These are phyloP conservation scores for Ricordea florida DNA, from an alignment of 92 coral and sea anemone species.

Conservation along the genomic window DNA sequence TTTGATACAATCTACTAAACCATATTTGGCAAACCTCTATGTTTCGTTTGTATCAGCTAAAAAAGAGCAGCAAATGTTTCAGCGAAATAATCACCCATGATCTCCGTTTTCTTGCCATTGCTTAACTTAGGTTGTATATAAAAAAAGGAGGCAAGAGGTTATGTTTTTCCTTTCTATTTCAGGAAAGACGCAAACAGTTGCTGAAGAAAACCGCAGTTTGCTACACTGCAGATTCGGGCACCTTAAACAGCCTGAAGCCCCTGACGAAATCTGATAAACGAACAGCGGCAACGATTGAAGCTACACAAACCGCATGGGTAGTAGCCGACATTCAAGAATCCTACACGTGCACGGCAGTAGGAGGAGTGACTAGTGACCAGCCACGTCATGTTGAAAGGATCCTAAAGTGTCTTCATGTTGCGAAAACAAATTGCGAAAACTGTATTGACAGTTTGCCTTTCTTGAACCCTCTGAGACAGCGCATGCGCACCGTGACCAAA, in stretches of 20 bases:
- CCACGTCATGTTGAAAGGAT: not conserved
- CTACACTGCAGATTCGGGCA: conserved; percentile 63
- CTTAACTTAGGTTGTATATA: no score
- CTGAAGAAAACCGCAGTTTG: conserved; percentile 73
- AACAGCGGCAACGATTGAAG: conserved; percentile 1
- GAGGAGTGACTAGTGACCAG: not conserved
- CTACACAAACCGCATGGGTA: conserved; percentile 2
- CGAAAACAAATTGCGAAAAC: not conserved
- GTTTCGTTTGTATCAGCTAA: no score
- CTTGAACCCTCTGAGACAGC: not conserved
- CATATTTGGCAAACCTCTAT: no score
- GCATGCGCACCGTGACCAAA: conserved; percentile 23
- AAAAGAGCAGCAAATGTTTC: no score
- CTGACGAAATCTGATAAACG: conserved; percentile 23
- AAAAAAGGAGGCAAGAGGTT: no score
- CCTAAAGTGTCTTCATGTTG: not conserved
- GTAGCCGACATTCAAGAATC: conserved; percentile 13
- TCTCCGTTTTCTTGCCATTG: no score
- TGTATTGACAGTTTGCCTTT: conserved; percentile 13
- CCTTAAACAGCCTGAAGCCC: conserved; percentile 54
- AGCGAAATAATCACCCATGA: no score
- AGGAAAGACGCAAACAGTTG: conserved; percentile 64
- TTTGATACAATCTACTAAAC: no score
- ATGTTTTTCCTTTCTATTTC: not conserved
- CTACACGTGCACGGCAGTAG: no score